Percentiles rank a stretch among this genome's conserved stretches.
Evolutionary conservation across 35 echinoderm and acorn worm species (phyloP).

Genomic region (Anneissia japonica): DNA sequence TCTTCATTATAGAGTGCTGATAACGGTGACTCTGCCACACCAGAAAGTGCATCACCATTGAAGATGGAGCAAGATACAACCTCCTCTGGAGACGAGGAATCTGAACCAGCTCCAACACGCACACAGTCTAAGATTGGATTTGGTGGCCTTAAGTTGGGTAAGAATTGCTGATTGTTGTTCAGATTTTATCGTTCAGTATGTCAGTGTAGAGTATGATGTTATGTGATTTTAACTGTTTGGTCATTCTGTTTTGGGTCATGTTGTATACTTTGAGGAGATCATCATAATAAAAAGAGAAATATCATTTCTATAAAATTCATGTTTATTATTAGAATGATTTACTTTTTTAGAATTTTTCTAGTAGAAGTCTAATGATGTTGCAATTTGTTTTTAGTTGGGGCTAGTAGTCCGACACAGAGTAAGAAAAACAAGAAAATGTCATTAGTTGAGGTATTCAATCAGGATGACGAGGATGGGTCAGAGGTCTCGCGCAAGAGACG

Average conservation of each 20-base stretch:
- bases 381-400: not conserved
- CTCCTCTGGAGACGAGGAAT: slow-evolving; percentile 33
- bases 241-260: too few relatives aligned
- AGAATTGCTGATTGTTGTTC: too few relatives aligned
- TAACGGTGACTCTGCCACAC: not conserved
- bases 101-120: slow-evolving; percentile 19
- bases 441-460: slow-evolving; percentile 80
- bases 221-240: too few relatives aligned
- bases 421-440: slow-evolving; percentile 69
- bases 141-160: slow-evolving; percentile 76
- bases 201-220: too few relatives aligned
- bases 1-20: not conserved
- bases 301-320: too few relatives aligned
- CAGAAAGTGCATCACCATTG: not conserved
- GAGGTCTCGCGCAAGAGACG: slow-evolving; percentile 62
- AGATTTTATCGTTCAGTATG: too few relatives aligned
- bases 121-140: slow-evolving; percentile 59
- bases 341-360: too few relatives aligned
- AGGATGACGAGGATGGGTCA: slow-evolving; percentile 58
- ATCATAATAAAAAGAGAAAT: too few relatives aligned
- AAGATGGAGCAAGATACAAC: not conserved
- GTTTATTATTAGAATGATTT: too few relatives aligned
- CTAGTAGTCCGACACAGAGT: slow-evolving; percentile 19
- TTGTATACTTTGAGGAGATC: too few relatives aligned
- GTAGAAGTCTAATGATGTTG: too few relatives aligned